Evolutionary conservation across 2,797 vertebrate genomes (phyloP).

Genomic region (Amniataba percoides): DNA sequence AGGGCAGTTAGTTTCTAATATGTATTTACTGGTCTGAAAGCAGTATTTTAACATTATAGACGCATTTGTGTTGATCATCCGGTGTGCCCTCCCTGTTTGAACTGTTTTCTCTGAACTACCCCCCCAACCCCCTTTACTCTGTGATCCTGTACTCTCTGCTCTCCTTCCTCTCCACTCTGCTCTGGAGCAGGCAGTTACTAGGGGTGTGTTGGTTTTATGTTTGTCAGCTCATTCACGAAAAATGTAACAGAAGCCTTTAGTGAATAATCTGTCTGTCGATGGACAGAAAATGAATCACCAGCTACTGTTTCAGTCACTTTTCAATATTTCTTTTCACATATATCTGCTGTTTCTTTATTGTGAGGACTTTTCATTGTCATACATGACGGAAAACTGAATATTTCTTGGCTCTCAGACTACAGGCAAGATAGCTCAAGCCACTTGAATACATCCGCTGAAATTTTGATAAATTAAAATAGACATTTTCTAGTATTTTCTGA

Average conservation of each 20-base stretch:
- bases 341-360: not conserved
- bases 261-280: not conserved
- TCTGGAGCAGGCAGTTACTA: constrained; percentile 86
- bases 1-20: constrained; percentile 7
- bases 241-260: not conserved
- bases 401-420: not conserved
- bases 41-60: constrained; percentile 37
- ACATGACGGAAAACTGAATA: not conserved
- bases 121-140: constrained; percentile 61
- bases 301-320: not conserved
- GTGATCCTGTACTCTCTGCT: constrained; percentile 80
- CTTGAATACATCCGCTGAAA: not conserved
- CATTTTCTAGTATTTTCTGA: not conserved
- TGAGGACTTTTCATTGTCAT: not conserved
- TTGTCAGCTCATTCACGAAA: constrained; percentile 67
- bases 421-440: not conserved
- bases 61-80: constrained; percentile 54
- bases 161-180: constrained; percentile 78
- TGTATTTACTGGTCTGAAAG: constrained; percentile 3
- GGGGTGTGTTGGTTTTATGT: constrained; percentile 79
- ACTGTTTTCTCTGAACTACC: constrained; percentile 73
- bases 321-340: too few relatives aligned
- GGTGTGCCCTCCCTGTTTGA: constrained; percentile 56
- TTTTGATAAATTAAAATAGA: not conserved
- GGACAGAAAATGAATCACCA: not conserved